Evolutionary conservation across 1,140 invertebrate genomes (phyloP).

Genomic region (Holcopasites calliopsidis): DNA sequence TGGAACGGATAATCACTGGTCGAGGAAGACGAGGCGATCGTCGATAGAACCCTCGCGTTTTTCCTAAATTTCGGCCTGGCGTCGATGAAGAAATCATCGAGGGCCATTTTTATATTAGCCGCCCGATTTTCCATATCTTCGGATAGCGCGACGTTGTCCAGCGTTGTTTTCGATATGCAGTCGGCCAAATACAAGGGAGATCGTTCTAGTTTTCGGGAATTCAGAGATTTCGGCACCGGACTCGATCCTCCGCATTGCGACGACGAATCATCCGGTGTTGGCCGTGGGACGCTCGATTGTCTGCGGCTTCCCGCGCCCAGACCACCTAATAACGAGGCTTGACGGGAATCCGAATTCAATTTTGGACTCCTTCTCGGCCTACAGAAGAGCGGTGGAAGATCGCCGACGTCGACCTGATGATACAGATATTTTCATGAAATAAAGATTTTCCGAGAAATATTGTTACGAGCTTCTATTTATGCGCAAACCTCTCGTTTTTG

Average conservation of each 20-base stretch:
- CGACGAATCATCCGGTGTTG: conserved; percentile 67
- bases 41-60: conserved; percentile 77
- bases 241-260: conserved; percentile 70
- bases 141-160: conserved; percentile 76
- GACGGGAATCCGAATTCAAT: conserved; percentile 85
- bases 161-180: conserved; percentile 77
- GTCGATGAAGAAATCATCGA: conserved; percentile 73
- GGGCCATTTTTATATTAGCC: conserved; percentile 71
- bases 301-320: conserved; percentile 79
- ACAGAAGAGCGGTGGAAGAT: conserved; percentile 88
- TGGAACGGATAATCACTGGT: conserved; percentile 77
- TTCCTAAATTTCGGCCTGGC: conserved; percentile 64
- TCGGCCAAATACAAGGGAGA: conserved; percentile 70
- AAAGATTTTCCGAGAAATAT: not conserved
- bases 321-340: conserved; percentile 80
- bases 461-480: not conserved
- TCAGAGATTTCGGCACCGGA: conserved; percentile 65
- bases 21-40: conserved; percentile 80
- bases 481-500: conserved; percentile 86
- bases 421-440: not conserved
- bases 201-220: conserved; percentile 63
- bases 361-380: conserved; percentile 88
- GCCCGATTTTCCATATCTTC: conserved; percentile 74
- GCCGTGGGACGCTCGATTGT: conserved; percentile 80
- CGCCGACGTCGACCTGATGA: conserved; percentile 86